A percentile compares a stretch with the other conserved stretches of the same genome.
phyloP scores from a whole-genome alignment of 1,140 invertebrate species.

The Panonychus citri region DNA sequence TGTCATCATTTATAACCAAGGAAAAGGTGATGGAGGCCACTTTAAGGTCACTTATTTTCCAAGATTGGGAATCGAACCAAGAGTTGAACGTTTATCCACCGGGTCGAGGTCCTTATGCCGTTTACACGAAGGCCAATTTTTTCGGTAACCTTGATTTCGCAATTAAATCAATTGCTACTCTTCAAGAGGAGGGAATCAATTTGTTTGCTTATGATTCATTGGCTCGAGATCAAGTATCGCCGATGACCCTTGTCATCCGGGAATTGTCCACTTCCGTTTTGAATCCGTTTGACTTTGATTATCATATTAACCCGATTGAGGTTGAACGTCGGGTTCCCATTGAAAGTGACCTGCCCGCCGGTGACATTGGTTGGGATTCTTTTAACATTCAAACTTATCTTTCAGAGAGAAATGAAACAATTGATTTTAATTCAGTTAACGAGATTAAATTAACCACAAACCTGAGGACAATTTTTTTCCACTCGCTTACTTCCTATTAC shows the following conservation, averaged over 20 bases:
- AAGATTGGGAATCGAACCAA: constrained; percentile 44
- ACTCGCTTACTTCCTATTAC: constrained; percentile 50
- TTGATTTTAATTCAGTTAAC: constrained; percentile 51
- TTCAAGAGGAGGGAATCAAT: constrained; percentile 51
- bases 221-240: constrained; percentile 30
- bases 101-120: constrained; percentile 57
- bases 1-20: constrained; percentile 32
- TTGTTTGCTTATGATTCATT: constrained; percentile 49
- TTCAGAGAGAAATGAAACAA: constrained; percentile 30
- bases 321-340: constrained; percentile 24
- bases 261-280: constrained; percentile 56
- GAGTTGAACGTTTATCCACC: constrained; percentile 89
- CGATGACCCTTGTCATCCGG: constrained; percentile 45
- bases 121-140: constrained; percentile 67
- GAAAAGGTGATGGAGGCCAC: constrained; percentile 32
- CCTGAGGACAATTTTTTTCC: constrained; percentile 67
- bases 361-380: constrained; percentile 13
- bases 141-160: constrained; percentile 61
- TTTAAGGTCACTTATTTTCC: constrained; percentile 70
- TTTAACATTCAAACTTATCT: constrained; percentile 37
- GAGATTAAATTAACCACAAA: constrained; percentile 41
- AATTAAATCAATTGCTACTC: constrained; percentile 46
- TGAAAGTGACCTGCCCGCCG: constrained; percentile 7
- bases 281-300: constrained; percentile 69
- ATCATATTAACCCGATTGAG: constrained; percentile 59